Evolutionary conservation across 2,113 vertebrate genomes (phyloP).

Genomic region (Oncorhynchus tshawytscha): DNA sequence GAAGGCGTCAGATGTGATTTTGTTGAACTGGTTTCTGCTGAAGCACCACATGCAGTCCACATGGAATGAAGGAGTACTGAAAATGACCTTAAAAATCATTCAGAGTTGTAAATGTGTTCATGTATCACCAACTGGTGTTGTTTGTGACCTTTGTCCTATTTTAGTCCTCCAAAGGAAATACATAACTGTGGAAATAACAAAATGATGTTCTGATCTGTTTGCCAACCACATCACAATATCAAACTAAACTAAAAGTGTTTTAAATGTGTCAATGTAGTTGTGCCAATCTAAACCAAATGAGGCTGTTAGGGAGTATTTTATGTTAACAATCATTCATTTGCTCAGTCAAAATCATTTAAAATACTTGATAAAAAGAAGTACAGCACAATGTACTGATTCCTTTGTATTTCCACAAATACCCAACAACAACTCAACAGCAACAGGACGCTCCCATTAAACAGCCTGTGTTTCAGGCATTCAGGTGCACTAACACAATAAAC

Average conservation of each 20-base stretch:
- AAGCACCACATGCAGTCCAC: no score
- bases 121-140: no score
- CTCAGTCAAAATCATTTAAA: conserved; percentile 35
- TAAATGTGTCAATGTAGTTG: conserved; percentile 35
- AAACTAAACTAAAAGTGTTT: conserved; percentile 57
- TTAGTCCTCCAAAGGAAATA: no score
- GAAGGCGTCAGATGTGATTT: no score
- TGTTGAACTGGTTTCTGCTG: no score
- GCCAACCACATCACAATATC: conserved; percentile 53
- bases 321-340: conserved; percentile 22
- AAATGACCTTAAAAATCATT: no score
- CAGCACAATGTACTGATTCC: conserved; percentile 32
- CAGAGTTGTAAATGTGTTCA: no score
- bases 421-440: conserved; percentile 12
- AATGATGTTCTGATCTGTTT: neutral
- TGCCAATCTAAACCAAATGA: conserved; percentile 60
- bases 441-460: conserved; percentile 12
- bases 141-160: no score
- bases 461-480: conserved; percentile 38
- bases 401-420: conserved; percentile 16
- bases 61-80: no score
- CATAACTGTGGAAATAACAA: no score
- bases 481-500: conserved; percentile 19
- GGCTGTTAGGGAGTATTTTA: conserved; percentile 49
- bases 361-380: conserved; percentile 37